Evolutionary conservation across 2,888 invertebrate species (phyloP), one percentile per base, ranked within the genome.

Genomic region (Netelia virgata): DNA sequence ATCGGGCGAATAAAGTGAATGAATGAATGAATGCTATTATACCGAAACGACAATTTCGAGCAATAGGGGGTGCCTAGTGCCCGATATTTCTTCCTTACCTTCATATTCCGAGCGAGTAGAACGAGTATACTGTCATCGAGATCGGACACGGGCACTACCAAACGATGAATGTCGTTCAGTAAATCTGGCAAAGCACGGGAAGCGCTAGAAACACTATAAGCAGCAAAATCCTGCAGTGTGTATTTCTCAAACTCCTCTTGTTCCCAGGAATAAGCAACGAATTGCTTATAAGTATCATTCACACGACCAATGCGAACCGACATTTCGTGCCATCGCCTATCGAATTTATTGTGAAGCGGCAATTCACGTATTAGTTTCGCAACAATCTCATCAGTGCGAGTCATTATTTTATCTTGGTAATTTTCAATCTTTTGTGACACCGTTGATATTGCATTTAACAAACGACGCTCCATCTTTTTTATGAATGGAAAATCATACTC

Each of bases 171-270:
- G 9, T 95, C 94, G 90, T 96, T 96, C 88, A 97, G 92, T 28
- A 96, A 90, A 84, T 95, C 95, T 43, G 95, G 95, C 76, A 97
- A 94, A 1, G 96, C 96, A 63, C 95, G 94, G 0, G 95, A 94
- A 88, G 95, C 95, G 88, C 96, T 96, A 0, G 97, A 96, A 1
- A 97, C 96, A 59, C 96, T 96, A 94, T 95, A 95, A 86, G 94
- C 94, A 0, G 97, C 97, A 90, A 97, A 97, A 90, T 96, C 95
- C 90, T 96, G 94, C 86, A 97, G 90, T 6, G 97, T 97, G 82
- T 94, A 94, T 86, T 94, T 92, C 91, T 97, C 96, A 87, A 96
- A 93, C 81, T 94, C 94, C 47, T 94, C 92, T 86, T 94, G 94
- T 68, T 94, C 90, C 1, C 94, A 92, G 75, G 95, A 94, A 90